Base-by-base conservation (phyloP, 2,888 invertebrate species). In the Altica lythri region DNA sequence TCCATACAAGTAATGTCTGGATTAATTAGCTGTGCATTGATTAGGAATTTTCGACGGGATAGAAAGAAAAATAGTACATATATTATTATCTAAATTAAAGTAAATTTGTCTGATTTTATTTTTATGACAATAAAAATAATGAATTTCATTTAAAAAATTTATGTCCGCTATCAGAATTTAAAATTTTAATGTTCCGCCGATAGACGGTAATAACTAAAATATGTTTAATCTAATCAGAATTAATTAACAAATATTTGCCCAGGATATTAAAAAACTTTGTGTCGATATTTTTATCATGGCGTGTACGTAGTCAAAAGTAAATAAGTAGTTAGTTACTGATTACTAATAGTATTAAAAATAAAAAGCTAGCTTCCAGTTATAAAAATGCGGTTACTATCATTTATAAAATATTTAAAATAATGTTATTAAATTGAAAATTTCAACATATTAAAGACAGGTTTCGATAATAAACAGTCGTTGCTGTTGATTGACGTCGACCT, bases 231-330 rank as follows among this genome's bases (percentile, higher is more conserved):
- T 30, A 38, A 38, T 48, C 30, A 40, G 29, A 29, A 17, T 48
- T 48, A 38, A 38, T 38, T 38, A 48, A 48, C 10, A 48, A 38
- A 30, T 40, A 38, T 48, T 48, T 48, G 30, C 48, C 40, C 48
- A 48, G 48, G 48, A 48, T 48, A 48, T 48, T 47, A 27, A 37
- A 47, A 22, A 47, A 25, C 14, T 22, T 43, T 30, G n/a, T n/a
- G 44, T 44, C 46, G 46, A 46, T 46, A 46, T 38, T 38, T 40
- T 48, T 40, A 48, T 40, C 38, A 40, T 29, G 30, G 48, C 40
- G 29, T 29, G 47, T 37, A 37, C 19, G 22, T 35, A 35, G 13
- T 29, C 6, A n/a, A 30, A 6, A 38, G 38, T 19, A 38, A 38
- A 38, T 38, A 38, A 38, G 38, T 38, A 38, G 22, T 10, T 9